Conservation (phyloP, 2,888 invertebrate species). For the Polylopha cassiicola region DNA sequence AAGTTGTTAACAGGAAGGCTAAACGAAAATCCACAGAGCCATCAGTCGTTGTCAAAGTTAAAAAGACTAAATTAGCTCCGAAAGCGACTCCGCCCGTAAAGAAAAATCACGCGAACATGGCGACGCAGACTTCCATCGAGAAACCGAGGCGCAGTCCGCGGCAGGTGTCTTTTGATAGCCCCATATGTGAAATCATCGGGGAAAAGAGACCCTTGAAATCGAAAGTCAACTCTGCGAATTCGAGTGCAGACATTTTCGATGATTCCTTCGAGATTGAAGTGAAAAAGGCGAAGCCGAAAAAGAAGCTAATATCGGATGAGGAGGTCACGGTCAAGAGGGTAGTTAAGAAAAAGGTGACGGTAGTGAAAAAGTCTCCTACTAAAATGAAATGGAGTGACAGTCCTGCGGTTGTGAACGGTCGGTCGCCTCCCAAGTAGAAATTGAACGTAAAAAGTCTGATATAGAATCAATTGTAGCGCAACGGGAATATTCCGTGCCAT, state of each 20-base stretch:
- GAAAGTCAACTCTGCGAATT: conserved; percentile 38
- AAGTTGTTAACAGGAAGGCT: conserved; percentile 31
- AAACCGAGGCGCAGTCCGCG: conserved; percentile 43
- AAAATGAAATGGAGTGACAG: conserved; percentile 56
- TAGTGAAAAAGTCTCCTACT: conserved; percentile 44
- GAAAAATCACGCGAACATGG: conserved; percentile 55
- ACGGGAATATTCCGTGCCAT: no score
- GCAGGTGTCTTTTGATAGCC: conserved; percentile 62
- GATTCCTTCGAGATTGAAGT: conserved; percentile 59
- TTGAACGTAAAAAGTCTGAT: no score
- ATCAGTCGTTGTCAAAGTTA: conserved; percentile 45
- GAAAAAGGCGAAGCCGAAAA: conserved; percentile 53
- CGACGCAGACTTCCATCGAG: conserved; percentile 63
- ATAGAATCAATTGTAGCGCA: no score
- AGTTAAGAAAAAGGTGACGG: conserved; percentile 55
- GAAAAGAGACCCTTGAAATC: conserved; percentile 33
- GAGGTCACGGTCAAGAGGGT: conserved; percentile 54
- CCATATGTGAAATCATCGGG: conserved; percentile 52
- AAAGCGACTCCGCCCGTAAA: conserved; percentile 62
- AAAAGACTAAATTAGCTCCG: conserved; percentile 51
- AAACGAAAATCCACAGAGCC: conserved; percentile 59
- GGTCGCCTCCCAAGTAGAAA: conserved; percentile 54
- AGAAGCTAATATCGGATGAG: conserved; percentile 50
- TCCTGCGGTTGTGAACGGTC: conserved; percentile 57
- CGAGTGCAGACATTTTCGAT: conserved; percentile 66